Conservation (phyloP, 2,888 invertebrate species). For the Hipparchia sbordonii region DNA sequence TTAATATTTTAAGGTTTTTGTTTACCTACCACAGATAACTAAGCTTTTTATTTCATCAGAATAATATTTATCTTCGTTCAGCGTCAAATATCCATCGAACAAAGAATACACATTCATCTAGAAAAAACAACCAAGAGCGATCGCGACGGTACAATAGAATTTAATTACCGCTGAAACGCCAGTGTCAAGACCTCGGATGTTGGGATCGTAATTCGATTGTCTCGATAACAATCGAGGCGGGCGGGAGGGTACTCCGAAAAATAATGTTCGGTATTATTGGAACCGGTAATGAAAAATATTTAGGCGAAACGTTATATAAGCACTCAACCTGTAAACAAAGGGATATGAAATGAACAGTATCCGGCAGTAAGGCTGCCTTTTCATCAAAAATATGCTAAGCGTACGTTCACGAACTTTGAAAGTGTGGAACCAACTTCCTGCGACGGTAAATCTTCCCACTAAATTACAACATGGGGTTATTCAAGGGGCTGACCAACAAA, state of each 20-base stretch:
- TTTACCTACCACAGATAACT: not conserved
- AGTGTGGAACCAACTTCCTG: too few relatives aligned
- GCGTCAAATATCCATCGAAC: not conserved
- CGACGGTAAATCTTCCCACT: too few relatives aligned
- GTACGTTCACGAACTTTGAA: too few relatives aligned
- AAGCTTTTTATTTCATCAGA: not conserved
- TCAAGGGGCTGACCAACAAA: too few relatives aligned
- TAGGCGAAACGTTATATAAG: slow-evolving; percentile 28
- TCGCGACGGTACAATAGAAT: slow-evolving; percentile 1
- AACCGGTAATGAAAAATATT: slow-evolving; percentile 12
- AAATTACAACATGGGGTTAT: too few relatives aligned
- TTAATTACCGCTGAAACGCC: slow-evolving; percentile 13
- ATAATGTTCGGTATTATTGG: slow-evolving; percentile 13
- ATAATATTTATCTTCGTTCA: slow-evolving; percentile 2
- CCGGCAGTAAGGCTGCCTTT: too few relatives aligned
- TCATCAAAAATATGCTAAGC: too few relatives aligned
- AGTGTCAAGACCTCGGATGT: slow-evolving; percentile 11
- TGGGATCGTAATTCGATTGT: slow-evolving; percentile 18
- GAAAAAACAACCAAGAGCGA: not conserved
- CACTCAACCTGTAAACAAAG: slow-evolving; percentile 34
- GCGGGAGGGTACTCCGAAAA: slow-evolving; percentile 4
- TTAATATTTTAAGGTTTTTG: not conserved
- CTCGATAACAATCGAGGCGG: slow-evolving; percentile 14
- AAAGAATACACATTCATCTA: slow-evolving; percentile 2
- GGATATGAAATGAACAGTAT: slow-evolving; percentile 40